Base-by-base conservation (phyloP, 1,140 invertebrate species). In the Orchesella cincta region DNA sequence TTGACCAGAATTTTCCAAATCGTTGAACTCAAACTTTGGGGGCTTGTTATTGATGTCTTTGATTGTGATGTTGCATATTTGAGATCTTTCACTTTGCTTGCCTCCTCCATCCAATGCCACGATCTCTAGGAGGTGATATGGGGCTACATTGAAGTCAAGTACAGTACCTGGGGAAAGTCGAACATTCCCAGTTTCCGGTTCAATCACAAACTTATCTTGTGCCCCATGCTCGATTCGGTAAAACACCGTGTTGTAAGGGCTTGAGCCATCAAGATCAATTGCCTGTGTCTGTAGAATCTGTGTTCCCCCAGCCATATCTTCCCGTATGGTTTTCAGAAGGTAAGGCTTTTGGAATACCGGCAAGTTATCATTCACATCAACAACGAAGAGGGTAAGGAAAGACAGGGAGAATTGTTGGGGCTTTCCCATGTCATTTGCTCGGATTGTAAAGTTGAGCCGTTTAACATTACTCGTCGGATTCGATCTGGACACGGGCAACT, bases 1-100 rank as follows among this genome's bases (percentile, higher is more conserved):
- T 54, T 62, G 57, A 81, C 0, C 81, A 71, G 67, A 78, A 20
- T 72, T 70, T 74, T 70, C 62, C 36, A 46, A 31, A 72, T 72
- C 64, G 52, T 62, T 52, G 75, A 78, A 83, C 84, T 85, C 82
- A 62, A 96, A 90, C 12, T 90, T 85, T 0, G 95, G 95, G 0
- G 89, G 88, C 84, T 97, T 97, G 83, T 97, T 97, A 83, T 97
- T 97, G 0, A 97, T 93, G 85, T 97, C 95, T 16, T 92, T 88
- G 75, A 97, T 93, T 0, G 90, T 91, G 8, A 98, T 93, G 82
- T 94, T 93, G 0, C 97, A 93, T 0, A 90, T 86, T 12, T 91
- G 91, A 1, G 89, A 87, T 0, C 90, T 89, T 62, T 90, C 90
- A 18, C 90, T 84, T 83, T 93, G 92, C 33, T 93, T 90, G 26